Evolutionary conservation across 2,888 invertebrate species (phyloP).

Genomic region (Erpobdella octoculata): DNA sequence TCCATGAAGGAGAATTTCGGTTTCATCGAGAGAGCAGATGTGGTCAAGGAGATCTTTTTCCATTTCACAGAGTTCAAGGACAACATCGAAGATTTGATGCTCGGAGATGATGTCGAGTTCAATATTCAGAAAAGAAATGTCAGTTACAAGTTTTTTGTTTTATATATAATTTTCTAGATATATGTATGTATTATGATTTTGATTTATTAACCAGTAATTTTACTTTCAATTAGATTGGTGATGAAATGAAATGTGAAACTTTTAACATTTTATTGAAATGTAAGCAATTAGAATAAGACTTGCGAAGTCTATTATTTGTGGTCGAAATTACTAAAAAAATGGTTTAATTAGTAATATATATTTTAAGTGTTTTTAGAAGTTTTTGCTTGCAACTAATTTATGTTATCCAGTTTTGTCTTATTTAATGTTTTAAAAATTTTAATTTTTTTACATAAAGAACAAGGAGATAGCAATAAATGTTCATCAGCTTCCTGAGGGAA

Average conservation of each 20-base stretch:
- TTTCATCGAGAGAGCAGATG: conserved; percentile 87
- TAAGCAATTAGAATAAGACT: not conserved
- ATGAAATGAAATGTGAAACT: not conserved
- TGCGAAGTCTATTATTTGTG: not conserved
- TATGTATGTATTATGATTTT: too few relatives aligned
- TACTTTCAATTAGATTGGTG: not conserved
- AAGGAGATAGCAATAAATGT: conserved; percentile 94
- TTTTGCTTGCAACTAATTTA: not conserved
- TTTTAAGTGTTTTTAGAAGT: not conserved
- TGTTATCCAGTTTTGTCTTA: not conserved
- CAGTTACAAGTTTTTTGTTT: conserved; percentile 52
- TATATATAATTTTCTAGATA: too few relatives aligned
- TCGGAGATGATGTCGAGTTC: conserved; percentile 94
- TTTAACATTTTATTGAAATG: not conserved
- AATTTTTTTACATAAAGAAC: conserved; percentile 58
- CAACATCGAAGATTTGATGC: conserved; percentile 62
- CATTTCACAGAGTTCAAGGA: conserved; percentile 86
- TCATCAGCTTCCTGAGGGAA: conserved; percentile 77
- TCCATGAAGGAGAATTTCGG: conserved; percentile 95
- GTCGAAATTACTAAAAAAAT: too few relatives aligned
- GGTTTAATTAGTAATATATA: too few relatives aligned
- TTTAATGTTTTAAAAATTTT: not conserved
- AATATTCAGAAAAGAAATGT: conserved; percentile 90
- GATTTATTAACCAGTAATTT: too few relatives aligned
- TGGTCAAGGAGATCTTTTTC: conserved; percentile 95